Percentiles rank a stretch among this genome's conserved stretches.
phyloP scores from a whole-genome alignment of 2,888 invertebrate genomes.

The Tanytarsus gracilentus region DNA sequence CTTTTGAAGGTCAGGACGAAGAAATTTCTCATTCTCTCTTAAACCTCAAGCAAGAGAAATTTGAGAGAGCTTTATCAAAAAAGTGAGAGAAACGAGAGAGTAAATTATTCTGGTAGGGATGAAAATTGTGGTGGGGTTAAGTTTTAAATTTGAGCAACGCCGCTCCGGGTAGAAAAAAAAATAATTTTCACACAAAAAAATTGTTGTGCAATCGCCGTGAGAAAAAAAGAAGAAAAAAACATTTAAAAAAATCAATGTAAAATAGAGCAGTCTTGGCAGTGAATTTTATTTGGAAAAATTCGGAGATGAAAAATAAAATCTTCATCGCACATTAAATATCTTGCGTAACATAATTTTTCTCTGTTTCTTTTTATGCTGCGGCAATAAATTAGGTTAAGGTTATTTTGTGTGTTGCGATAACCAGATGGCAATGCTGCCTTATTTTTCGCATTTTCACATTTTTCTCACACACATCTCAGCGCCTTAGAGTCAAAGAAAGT shows the following conservation, averaged over 20 bases:
- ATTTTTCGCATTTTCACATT: background rate
- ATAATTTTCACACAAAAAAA: background rate
- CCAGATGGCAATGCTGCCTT: background rate
- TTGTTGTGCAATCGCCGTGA: constrained; percentile 5
- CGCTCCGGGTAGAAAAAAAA: background rate
- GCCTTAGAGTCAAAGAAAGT: background rate
- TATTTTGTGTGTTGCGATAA: background rate
- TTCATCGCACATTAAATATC: too few relatives aligned
- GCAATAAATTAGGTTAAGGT: background rate
- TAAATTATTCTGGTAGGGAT: background rate
- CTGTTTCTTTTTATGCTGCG: background rate
- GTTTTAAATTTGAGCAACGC: constrained; percentile 3
- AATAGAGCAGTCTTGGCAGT: background rate
- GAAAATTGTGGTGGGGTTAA: too few relatives aligned
- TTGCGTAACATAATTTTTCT: background rate
- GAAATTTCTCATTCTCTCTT: too few relatives aligned
- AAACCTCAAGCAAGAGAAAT: too few relatives aligned
- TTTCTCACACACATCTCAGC: background rate
- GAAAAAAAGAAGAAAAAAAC: background rate
- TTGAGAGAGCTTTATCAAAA: too few relatives aligned
- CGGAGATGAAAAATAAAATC: background rate
- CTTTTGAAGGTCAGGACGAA: too few relatives aligned
- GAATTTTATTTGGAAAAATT: background rate
- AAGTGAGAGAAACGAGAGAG: too few relatives aligned
- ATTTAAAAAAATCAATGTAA: background rate